Base-by-base conservation (phyloP, 2,113 vertebrate species). In the Vulpes vulpes region DNA sequence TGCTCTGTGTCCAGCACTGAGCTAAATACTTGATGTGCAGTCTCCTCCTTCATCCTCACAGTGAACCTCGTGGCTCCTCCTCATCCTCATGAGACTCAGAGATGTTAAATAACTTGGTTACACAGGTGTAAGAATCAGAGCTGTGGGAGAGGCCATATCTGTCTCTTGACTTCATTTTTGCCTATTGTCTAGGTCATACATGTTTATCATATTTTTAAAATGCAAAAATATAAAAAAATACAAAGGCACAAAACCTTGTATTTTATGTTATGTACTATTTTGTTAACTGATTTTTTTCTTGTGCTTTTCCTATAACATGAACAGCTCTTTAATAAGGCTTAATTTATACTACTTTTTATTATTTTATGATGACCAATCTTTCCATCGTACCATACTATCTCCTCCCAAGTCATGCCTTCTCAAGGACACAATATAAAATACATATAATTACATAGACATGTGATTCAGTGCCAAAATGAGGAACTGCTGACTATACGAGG, bases 261-360 rank as follows among this genome's bases (percentile, higher is more conserved):
- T 89, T 95, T 91, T 76, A 69, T 67, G 1, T 81, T 74, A n/a
- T 55, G 11, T 65, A 83, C 30, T 84, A 25, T 73, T 93, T 96
- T 32, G 1, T 85, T 91, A 84, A 88, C 38, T 62, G 8, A 55
- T 60, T 94, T 82, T 96, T 93, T 89, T 57, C 9, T 82, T 67
- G 23, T 3, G 1, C 1, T 89, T 82, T 96, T 92, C 22, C 38
- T 97, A 1, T 69, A 74, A 84, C n/a, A 25, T 78, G 43, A 93
- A 55, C 17, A 91, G 19, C 20, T 79, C 27, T 86, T 35, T 71
- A 38, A 38, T 87, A 83, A 93, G 17, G 23, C n/a, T 32, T 81
- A 59, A n/a, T 91, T 95, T 84, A 82, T 59, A 82, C 69, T 93
- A 76, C 76, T 78, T 79, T 96, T 25, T 93, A 76, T 43, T 89